Evolutionary conservation across 2,113 vertebrate genomes (phyloP), one percentile per base, ranked within the genome.

Genomic region (Melanerpes aurifrons): DNA sequence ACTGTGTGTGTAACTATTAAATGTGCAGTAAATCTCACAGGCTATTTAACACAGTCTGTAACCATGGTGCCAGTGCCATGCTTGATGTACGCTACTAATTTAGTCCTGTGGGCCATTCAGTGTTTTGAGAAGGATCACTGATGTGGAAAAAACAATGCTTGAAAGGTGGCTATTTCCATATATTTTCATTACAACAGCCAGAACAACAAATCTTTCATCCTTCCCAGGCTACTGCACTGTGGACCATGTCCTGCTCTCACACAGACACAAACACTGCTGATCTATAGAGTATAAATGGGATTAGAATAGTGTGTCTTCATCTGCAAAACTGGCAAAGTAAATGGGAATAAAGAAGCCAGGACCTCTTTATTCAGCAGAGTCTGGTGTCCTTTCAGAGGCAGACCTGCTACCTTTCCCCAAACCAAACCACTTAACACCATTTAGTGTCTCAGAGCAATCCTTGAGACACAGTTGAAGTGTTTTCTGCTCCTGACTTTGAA

Each of bases 141-240:
- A 76, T 68, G 84, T 77, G 69, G 79, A 92, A 92, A 92, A 91
- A 86, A 76, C 64, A 85, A 17, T 66, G 84, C 57, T 68, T 86
- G 82, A 94, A 94, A 92, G 19, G 37, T 85, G 69, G 47, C 43
- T 92, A 80, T 93, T 96, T 91, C 81, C 89, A 85, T 89, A 69
- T 25, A 59, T 58, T 87, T 94, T 93, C 84, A 82, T 61, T 64
- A 70, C 61, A 89, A 89, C 57, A 82, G 63, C 35, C 64, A 54
- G 26, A 94, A 22, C 25, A 87, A 82, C 29, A 78, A 63, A 71
- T 61, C 57, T 74, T 93, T 73, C 61, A 54, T 53, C 57, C 28
- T 94, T 92, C 75, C 57, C 82, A 93, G 85, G 72, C 61, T 70
- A 21, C 62, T 87, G 74, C n/a, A 19, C 37, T 77, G 58, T 58